Evolutionary conservation across 2,113 vertebrate genomes (phyloP).

Genomic region (Dipodomys spectabilis): DNA sequence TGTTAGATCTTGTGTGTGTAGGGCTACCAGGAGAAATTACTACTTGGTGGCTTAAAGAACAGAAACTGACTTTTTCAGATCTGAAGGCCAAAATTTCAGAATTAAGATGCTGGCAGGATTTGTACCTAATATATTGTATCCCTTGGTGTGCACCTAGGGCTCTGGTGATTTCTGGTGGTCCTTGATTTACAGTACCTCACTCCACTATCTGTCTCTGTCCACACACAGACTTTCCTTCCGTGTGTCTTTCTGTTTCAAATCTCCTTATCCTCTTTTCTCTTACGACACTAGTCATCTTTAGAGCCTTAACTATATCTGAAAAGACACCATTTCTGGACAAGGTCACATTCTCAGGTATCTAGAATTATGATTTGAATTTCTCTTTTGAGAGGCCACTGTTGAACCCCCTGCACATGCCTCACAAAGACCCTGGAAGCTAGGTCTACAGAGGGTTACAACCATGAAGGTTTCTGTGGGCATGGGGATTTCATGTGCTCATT

Average conservation of each 20-base stretch:
- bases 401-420: neutral
- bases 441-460: neutral
- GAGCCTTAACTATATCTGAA: neutral
- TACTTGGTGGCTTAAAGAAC: neutral
- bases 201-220: neutral
- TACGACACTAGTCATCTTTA: neutral
- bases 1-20: neutral
- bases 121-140: too few relatives aligned
- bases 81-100: neutral
- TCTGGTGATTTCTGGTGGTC: neutral
- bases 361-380: neutral
- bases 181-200: neutral
- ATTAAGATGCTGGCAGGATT: neutral
- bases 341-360: neutral
- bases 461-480: neutral
- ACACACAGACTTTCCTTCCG: neutral
- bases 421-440: neutral
- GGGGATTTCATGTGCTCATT: neutral
- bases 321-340: neutral
- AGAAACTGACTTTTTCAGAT: neutral
- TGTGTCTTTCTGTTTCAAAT: neutral
- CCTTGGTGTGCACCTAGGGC: neutral
- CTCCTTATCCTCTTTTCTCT: neutral
- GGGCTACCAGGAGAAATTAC: slow-evolving; percentile 3
- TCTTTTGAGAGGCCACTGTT: neutral